Conservation (phyloP, 2,888 invertebrate species). For the Trissoscelio sp. region DNA sequence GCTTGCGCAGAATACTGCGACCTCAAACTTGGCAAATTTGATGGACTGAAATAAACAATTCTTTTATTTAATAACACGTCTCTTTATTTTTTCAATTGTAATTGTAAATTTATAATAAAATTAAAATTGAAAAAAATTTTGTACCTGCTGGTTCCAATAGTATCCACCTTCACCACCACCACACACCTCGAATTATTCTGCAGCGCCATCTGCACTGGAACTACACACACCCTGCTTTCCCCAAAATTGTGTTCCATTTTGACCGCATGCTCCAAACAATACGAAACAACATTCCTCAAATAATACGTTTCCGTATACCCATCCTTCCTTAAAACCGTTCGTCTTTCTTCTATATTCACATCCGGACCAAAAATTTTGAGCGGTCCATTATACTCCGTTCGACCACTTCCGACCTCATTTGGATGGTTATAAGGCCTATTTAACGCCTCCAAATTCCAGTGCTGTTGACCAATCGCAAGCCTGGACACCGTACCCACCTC, state of each 20-base stretch:
- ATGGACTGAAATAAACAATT: slow-evolving; percentile 76
- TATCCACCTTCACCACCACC: slow-evolving; percentile 86
- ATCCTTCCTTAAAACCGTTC: slow-evolving; percentile 69
- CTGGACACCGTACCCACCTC: slow-evolving; percentile 85
- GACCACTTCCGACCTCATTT: slow-evolving; percentile 77
- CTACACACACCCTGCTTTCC: slow-evolving; percentile 86
- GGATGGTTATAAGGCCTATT: slow-evolving; percentile 85
- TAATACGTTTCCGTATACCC: slow-evolving; percentile 76
- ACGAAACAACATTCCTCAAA: slow-evolving; percentile 77
- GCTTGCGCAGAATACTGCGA: slow-evolving; percentile 82
- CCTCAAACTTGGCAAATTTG: slow-evolving; percentile 80
- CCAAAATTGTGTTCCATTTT: slow-evolving; percentile 87
- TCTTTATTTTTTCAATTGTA: too few relatives aligned
- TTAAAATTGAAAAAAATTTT: too few relatives aligned
- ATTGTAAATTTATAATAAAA: not conserved
- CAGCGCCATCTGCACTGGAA: slow-evolving; percentile 88
- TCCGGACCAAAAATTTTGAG: slow-evolving; percentile 82
- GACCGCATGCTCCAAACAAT: slow-evolving; percentile 75
- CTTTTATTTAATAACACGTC: too few relatives aligned
- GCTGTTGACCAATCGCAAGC: slow-evolving; percentile 88
- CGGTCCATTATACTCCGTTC: slow-evolving; percentile 77
- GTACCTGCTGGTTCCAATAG: slow-evolving; percentile 86
- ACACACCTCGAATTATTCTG: slow-evolving; percentile 87
- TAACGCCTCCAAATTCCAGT: slow-evolving; percentile 86
- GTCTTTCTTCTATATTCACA: slow-evolving; percentile 81